These are phyloP conservation scores for Xylota sylvarum DNA, from an alignment of 2,888 invertebrate species.

Conservation along the genomic window DNA sequence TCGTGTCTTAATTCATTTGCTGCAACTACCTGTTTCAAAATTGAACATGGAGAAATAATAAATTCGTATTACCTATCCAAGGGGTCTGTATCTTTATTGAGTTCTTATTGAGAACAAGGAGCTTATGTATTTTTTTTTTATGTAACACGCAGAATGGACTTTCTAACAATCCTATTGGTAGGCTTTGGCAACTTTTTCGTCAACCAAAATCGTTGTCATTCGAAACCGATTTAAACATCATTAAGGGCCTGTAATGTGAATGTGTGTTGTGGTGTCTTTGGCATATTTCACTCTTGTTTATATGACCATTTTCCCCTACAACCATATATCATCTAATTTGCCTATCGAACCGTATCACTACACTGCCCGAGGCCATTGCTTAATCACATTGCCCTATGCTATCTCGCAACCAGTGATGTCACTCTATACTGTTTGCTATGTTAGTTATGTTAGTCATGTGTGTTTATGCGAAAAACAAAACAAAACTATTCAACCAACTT, in stretches of 20 bases:
- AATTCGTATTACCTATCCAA: too few relatives aligned
- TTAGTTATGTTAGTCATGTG: constrained; percentile 63
- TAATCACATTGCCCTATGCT: constrained; percentile 22
- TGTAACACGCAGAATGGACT: too few relatives aligned
- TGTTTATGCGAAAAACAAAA: constrained; percentile 54
- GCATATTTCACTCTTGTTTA: not conserved
- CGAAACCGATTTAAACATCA: constrained; percentile 2
- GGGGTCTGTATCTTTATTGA: too few relatives aligned
- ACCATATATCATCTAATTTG: constrained; percentile 5
- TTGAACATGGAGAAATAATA: too few relatives aligned
- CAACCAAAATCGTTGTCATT: not conserved
- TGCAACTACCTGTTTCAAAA: too few relatives aligned
- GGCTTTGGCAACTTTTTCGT: too few relatives aligned
- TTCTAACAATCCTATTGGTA: too few relatives aligned
- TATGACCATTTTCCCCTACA: not conserved
- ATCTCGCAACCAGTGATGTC: constrained; percentile 29
- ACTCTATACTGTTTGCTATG: constrained; percentile 25
- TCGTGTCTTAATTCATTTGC: too few relatives aligned
- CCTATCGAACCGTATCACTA: constrained; percentile 12
- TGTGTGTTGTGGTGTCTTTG: too few relatives aligned
- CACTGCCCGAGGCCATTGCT: constrained; percentile 12
- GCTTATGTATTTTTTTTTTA: too few relatives aligned
- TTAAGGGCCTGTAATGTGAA: not conserved
- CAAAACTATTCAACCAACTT: constrained; percentile 78
- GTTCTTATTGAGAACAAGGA: too few relatives aligned